Evolutionary conservation across 2,113 vertebrate genomes (phyloP).

Genomic region (Lophius piscatorius): DNA sequence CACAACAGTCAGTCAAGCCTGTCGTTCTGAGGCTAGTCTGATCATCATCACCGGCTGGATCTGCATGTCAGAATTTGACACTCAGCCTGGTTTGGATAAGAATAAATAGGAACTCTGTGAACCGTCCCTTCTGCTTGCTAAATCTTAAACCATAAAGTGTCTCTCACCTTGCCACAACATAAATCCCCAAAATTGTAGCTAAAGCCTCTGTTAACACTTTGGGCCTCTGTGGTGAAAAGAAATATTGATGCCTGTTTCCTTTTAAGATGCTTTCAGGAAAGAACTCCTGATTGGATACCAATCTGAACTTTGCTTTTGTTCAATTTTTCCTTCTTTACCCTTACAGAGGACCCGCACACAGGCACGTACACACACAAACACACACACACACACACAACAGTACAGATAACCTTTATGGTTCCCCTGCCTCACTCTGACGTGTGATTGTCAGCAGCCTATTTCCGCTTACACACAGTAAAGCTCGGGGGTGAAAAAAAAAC

Average conservation of each 20-base stretch:
- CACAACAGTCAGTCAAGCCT: conserved; percentile 12
- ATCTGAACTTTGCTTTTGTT: conserved; percentile 30
- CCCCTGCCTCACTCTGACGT: conserved; percentile 17
- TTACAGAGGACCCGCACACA: not conserved
- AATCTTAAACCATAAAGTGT: conserved; percentile 33
- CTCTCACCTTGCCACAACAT: conserved; percentile 38
- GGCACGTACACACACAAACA: conserved; percentile 12
- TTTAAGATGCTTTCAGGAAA: conserved; percentile 40
- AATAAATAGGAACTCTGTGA: conserved; percentile 41
- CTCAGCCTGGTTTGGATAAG: conserved; percentile 15
- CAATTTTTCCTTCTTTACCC: conserved; percentile 1
- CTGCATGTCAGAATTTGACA: conserved; percentile 38
- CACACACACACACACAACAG: not conserved
- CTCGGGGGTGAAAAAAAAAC: conserved; percentile 43
- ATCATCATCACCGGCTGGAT: conserved; percentile 40
- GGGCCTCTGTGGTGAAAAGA: conserved; percentile 20
- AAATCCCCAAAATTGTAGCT: conserved; percentile 9
- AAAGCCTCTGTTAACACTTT: conserved; percentile 18
- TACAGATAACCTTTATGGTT: conserved; percentile 6
- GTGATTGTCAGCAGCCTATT: conserved; percentile 47
- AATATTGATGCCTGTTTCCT: conserved; percentile 51
- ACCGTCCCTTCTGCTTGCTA: conserved; percentile 22
- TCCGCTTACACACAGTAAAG: conserved; percentile 45
- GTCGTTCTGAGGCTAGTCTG: not conserved
- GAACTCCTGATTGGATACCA: conserved; percentile 27